Percentiles rank a stretch among this genome's conserved stretches.
Conservation (phyloP, 2,888 invertebrate species). For the Limnephilus lunatus region DNA sequence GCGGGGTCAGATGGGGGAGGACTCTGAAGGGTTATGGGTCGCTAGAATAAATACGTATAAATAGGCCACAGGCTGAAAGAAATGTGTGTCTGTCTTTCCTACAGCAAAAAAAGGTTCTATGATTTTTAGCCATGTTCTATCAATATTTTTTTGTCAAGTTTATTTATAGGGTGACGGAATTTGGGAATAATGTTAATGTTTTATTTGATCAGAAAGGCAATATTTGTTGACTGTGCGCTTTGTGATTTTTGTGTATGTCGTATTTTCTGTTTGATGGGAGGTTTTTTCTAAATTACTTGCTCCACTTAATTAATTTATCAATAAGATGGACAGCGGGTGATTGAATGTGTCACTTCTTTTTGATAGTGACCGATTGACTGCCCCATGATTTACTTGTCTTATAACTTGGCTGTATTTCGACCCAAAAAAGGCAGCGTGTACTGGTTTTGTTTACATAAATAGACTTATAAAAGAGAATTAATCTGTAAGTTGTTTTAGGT, state of each 20-base stretch:
- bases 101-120: background rate
- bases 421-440: background rate
- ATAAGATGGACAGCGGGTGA: background rate
- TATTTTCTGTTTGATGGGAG: background rate
- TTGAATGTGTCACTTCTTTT: background rate
- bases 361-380: background rate
- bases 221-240: background rate
- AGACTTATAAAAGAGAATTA: too few relatives aligned
- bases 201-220: background rate
- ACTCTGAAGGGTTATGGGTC: background rate
- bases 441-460: background rate
- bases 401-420: background rate
- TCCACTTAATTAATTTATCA: background rate
- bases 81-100: background rate
- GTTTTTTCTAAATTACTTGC: background rate
- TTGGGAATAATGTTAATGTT: background rate
- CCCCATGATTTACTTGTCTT: background rate
- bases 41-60: background rate
- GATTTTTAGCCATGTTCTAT: background rate
- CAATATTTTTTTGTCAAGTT: background rate
- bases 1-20: background rate
- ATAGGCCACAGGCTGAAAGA: background rate
- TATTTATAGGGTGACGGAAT: background rate
- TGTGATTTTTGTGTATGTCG: background rate
- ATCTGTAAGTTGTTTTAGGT: too few relatives aligned